Evolutionary conservation across 2,888 invertebrate genomes (phyloP), one percentile per base, ranked within the genome.

Genomic region (Resseliella maxima): DNA sequence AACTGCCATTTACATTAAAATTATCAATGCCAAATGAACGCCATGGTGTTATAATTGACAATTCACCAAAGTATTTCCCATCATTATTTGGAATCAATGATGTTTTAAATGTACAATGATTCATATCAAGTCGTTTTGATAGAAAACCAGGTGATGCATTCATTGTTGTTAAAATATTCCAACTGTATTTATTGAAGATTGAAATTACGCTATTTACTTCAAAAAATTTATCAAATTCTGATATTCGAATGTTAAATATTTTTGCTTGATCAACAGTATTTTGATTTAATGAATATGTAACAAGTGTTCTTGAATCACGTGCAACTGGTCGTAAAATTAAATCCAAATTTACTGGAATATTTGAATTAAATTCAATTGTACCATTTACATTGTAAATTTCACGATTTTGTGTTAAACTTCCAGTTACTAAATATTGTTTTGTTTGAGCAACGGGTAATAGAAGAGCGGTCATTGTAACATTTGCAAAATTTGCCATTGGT

Each of bases 251-350:
- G 12, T 83, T 6, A 15, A 83, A 3, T 2, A 2, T 83, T n/a
- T 83, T 83, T 38, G 38, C 21, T 0, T 15, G 35, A 24, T 89
- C 88, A 1, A 87, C 88, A 24, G 87, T 86, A 0, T 88, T 88
- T 50, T 89, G 89, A 24, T 89, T 89, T 1, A 91, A 88, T 87
- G 89, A 89, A 88, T 90, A 87, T 85, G 90, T 89, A 54, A 91
- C 90, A 6, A 90, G 88, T 8, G 90, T 90, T 89, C 91, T 90
- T 87, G 90, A 89, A 35, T 91, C 91, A 3, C 90, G 91, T 12
- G 91, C 89, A 88, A 90, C 89, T 1, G 92, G 92, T 87, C 90
- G 90, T 15, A 93, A 90, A 85, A 91, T 90, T 87, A 92, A 87
- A 35, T 90, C 90, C 85, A 91, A 90, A 88, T 90, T 90, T 18